Percentiles rank a stretch among this genome's conserved stretches.
phyloP scores from a whole-genome alignment of 1,140 invertebrate genomes.

The Paralvinella palmiformis region DNA sequence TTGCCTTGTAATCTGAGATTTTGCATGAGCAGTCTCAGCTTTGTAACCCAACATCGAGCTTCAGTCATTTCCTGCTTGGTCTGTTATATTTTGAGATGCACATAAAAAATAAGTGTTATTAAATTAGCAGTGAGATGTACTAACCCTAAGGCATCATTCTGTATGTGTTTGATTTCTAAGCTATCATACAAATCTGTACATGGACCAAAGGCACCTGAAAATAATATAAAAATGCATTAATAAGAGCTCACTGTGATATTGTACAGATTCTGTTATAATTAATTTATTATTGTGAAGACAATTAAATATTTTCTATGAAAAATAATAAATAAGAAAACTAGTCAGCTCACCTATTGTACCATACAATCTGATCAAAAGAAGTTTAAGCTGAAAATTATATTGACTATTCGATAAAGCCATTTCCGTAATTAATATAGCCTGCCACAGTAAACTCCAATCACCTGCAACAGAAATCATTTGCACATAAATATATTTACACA shows the following conservation, averaged over 20 bases:
- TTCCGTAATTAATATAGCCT: slow-evolving; percentile 63
- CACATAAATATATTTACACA: neutral
- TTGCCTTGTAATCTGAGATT: too few relatives aligned
- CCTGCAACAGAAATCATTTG: slow-evolving; percentile 28
- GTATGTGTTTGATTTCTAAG: slow-evolving; percentile 89
- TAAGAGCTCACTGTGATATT: too few relatives aligned
- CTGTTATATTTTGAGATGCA: too few relatives aligned
- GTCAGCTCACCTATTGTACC: slow-evolving; percentile 60
- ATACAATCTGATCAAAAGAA: slow-evolving; percentile 67
- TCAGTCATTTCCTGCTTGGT: too few relatives aligned
- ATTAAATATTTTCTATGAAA: neutral
- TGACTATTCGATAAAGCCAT: slow-evolving; percentile 64
- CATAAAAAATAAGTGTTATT: too few relatives aligned
- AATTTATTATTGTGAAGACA: too few relatives aligned
- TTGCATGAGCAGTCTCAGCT: too few relatives aligned
- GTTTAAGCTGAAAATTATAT: slow-evolving; percentile 71
- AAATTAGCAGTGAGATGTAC: too few relatives aligned
- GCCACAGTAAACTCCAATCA: slow-evolving; percentile 58
- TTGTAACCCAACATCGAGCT: too few relatives aligned
- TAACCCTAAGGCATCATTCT: slow-evolving; percentile 75
- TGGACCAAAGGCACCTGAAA: slow-evolving; percentile 60
- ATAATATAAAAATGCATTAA: neutral
- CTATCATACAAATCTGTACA: slow-evolving; percentile 62
- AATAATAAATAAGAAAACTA: neutral
- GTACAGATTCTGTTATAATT: too few relatives aligned